Evolutionary conservation across 2,797 vertebrate genomes (phyloP), one percentile per base, ranked within the genome.

Genomic region (Ctenopoma multispine): DNA sequence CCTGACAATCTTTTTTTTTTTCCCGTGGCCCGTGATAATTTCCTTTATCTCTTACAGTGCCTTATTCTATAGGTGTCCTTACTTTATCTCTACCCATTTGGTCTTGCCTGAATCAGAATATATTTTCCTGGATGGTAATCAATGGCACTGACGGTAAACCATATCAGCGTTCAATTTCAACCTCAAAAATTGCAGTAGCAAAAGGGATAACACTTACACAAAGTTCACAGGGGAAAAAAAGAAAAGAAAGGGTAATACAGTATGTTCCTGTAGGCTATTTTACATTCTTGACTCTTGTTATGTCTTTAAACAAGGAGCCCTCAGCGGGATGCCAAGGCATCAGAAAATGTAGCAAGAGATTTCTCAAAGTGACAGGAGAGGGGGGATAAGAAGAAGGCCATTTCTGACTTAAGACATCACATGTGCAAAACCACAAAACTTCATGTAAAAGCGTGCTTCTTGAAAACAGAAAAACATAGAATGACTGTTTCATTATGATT

Each of bases 381-480:
- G 81, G 83, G 79, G 66, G 77, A 73, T 82, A 78, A 80, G 82
- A 83, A 87, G 83, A 91, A 91, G 87, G 89, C 85, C 80, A 87
- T 87, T 84, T 88, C 70, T 91, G 88, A 89, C 84, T 92, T 83
- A 87, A 92, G 91, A 91, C 85, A 84, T 90, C 89, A 92, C 90
- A 67, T 93, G 88, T 93, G 92, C 92, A 93, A 91, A 93, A 92
- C 77, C 90, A 93, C 92, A 92, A 92, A 89, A 92, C 86, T 79
- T 84, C 84, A 83, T 90, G 89, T 90, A 88, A 90, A 91, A 92
- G 86, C 87, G 86, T 85, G 87, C 88, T 82, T 92, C 67, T 84
- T 84, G 68, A 88, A 88, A 88, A 91, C 76, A 82, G 48, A 79
- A 81, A 90, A 86, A 90, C 68, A 87, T 69, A 83, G 46, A 83